Evolutionary conservation across 2,113 vertebrate species (phyloP).

Genomic region (Cyprinodon brontotheroides): DNA sequence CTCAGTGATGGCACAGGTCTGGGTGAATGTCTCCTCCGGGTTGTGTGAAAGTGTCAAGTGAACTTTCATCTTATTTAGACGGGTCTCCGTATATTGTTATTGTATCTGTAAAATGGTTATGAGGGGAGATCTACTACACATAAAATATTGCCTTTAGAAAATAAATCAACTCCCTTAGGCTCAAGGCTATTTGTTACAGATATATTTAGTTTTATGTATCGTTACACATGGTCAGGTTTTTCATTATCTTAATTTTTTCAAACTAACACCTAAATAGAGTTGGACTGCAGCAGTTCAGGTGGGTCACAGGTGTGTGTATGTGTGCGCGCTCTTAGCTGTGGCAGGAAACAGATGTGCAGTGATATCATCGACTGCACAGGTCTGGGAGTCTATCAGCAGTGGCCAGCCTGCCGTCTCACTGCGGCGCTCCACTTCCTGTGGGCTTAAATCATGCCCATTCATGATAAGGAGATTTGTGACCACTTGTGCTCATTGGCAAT

Average conservation of each 20-base stretch:
- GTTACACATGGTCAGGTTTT: background rate
- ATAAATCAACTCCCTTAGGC: constrained; percentile 9
- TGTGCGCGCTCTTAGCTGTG: constrained; percentile 20
- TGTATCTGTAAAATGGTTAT: constrained; percentile 21
- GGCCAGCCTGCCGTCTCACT: constrained; percentile 66
- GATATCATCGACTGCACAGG: constrained; percentile 60
- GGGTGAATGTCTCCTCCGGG: constrained; percentile 35
- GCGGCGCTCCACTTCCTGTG: constrained; percentile 70
- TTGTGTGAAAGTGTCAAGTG: constrained; percentile 32
- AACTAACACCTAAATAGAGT: background rate
- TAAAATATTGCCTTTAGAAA: constrained; percentile 1
- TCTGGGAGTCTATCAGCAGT: constrained; percentile 69
- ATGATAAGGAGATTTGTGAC: constrained; percentile 67
- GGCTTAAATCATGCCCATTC: constrained; percentile 65
- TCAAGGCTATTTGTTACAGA: background rate
- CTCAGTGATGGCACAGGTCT: constrained; percentile 23
- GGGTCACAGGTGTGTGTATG: constrained; percentile 55
- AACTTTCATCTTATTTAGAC: constrained; percentile 23
- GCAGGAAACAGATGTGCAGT: constrained; percentile 80
- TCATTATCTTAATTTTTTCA: background rate
- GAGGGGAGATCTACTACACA: constrained; percentile 3
- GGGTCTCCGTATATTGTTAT: constrained; percentile 24
- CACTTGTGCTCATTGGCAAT: constrained; percentile 21
- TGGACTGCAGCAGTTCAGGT: constrained; percentile 39
- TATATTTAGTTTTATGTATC: background rate